Percentiles rank a stretch among this genome's conserved stretches.
phyloP scores from a whole-genome alignment of 2,797 vertebrate genomes.

The Urosaurus nigricauda region DNA sequence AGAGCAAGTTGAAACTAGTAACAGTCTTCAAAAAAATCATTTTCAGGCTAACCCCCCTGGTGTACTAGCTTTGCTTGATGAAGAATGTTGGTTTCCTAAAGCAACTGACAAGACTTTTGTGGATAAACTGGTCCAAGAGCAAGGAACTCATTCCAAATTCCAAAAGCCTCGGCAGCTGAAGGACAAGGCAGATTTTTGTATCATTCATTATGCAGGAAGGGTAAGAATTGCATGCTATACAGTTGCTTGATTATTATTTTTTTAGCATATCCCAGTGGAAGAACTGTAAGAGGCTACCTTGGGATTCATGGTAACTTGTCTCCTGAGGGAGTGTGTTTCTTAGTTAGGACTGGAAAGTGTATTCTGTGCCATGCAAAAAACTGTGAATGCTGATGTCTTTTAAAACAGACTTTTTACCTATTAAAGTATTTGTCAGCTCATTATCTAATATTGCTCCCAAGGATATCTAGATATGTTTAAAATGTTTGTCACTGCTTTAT shows the following conservation, averaged over 20 bases:
- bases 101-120: constrained; percentile 98
- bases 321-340: not conserved
- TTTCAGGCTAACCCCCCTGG: constrained; percentile 93
- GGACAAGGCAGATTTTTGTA: constrained; percentile 96
- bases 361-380: not conserved
- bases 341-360: not conserved
- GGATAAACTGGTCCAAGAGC: constrained; percentile 96
- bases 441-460: not conserved
- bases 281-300: not conserved
- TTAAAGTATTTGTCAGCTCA: not conserved
- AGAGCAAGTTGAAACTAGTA: not conserved
- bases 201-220: constrained; percentile 98
- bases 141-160: constrained; percentile 97
- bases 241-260: not conserved
- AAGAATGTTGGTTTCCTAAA: constrained; percentile 99
- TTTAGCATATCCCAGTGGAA: not conserved
- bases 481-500: not conserved
- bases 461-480: not conserved
- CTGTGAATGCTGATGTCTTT: not conserved
- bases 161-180: constrained; percentile 95
- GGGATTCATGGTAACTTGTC: not conserved
- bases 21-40: not conserved
- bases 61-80: constrained; percentile 94
- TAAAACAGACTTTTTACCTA: not conserved
- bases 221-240: constrained; percentile 73